Conservation (phyloP, 2,113 vertebrate genomes). For the Aviceda subcristata region DNA sequence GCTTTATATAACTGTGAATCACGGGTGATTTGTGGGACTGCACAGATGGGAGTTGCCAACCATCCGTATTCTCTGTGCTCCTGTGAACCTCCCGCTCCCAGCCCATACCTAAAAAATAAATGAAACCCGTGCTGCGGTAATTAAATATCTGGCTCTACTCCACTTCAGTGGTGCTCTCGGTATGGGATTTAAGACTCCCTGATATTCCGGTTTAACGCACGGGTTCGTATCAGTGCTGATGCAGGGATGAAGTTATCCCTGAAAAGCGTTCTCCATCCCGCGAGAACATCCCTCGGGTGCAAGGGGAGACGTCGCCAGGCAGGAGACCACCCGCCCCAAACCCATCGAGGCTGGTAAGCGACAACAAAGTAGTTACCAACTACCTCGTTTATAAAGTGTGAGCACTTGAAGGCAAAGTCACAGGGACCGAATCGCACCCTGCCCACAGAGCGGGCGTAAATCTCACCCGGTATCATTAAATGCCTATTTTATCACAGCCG, state of each 20-base stretch:
- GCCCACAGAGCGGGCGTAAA: accelerated
- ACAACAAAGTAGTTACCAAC: neutral
- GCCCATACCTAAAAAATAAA: neutral
- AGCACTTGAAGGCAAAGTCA: neutral
- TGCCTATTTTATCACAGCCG: neutral
- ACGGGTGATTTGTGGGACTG: neutral
- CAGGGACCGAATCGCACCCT: accelerated
- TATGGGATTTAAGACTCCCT: neutral
- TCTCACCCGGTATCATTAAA: neutral
- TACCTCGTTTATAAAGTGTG: neutral
- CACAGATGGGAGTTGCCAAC: conserved; percentile 17
- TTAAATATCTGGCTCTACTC: neutral
- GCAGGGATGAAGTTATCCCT: neutral
- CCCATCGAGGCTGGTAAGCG: accelerated
- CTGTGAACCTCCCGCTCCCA: neutral
- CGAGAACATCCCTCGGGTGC: neutral
- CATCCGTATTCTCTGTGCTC: neutral
- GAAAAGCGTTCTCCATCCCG: accelerated
- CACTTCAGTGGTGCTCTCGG: neutral
- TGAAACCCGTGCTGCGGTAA: neutral
- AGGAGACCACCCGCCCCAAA: neutral
- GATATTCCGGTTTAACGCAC: accelerated
- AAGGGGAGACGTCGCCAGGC: neutral
- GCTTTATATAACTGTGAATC: conserved; percentile 45
- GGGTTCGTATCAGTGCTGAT: neutral